phyloP scores from a whole-genome alignment of 2,888 invertebrate genomes.

The Teleiodes luculella region DNA sequence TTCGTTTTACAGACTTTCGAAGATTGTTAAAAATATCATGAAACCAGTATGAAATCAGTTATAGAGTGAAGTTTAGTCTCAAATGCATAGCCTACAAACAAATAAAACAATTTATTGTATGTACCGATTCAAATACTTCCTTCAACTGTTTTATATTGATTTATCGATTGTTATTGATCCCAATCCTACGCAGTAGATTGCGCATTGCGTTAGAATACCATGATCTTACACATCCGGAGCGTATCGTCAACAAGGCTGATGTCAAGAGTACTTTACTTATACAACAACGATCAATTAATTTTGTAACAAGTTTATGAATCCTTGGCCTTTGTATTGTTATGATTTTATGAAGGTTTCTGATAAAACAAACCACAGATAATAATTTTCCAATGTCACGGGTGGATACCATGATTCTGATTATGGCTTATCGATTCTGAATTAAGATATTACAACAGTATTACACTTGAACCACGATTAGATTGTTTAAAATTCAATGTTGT shows the following conservation, averaged over 20 bases:
- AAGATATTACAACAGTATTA: not conserved
- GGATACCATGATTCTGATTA: not conserved
- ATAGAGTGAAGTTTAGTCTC: too few species aligned
- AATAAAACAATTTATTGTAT: not conserved
- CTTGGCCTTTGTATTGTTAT: slow-evolving; percentile 12
- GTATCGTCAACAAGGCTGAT: slow-evolving; percentile 12
- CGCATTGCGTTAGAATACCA: slow-evolving; percentile 1
- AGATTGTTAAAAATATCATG: too few species aligned
- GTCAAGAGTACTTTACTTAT: slow-evolving; percentile 5
- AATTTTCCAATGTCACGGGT: slow-evolving; percentile 1
- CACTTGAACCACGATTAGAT: slow-evolving; percentile 1
- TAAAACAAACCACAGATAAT: slow-evolving; percentile 3
- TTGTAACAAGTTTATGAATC: slow-evolving; percentile 7
- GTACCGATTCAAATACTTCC: not conserved
- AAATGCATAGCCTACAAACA: too few species aligned
- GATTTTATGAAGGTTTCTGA: slow-evolving; percentile 9
- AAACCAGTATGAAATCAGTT: too few species aligned
- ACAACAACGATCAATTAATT: slow-evolving; percentile 6
- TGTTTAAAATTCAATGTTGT: slow-evolving; percentile 1
- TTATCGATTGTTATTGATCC: not conserved
- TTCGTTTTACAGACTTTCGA: too few species aligned
- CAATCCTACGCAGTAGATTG: not conserved
- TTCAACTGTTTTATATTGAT: not conserved
- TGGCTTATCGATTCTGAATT: not conserved
- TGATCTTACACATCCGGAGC: not conserved